Evolutionary conservation across 2,888 invertebrate genomes (phyloP), one percentile per base, ranked within the genome.

Genomic region (Tiliacea aurago): DNA sequence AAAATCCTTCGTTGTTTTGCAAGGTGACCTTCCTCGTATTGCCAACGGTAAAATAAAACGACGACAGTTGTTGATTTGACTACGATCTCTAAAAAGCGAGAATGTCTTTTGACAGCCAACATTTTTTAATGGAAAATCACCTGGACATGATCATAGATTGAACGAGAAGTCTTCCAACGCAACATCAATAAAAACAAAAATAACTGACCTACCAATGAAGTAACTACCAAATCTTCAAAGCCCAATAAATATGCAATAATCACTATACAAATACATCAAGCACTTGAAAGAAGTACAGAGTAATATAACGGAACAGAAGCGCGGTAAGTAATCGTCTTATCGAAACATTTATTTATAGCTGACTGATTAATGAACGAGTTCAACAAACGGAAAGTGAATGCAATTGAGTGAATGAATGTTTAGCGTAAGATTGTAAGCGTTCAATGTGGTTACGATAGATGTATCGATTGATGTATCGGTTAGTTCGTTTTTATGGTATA

Each of bases 331-430:
- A 70, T 15, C 33, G 63, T 49, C 58, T 81, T 86, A 87, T 83
- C 79, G 41, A 59, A 78, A 55, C 56, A 59, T 73, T 77, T 86
- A 85, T 86, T 84, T 80, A 87, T 86, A 72, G 79, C 58, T 63
- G 81, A 75, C 74, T 80, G 86, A 85, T 81, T 81, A 81, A 79
- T 81, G 81, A 78, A 59, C 45, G 72, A 79, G 85, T 81, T 80
- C 86, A 86, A 78, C 67, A 72, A 67, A 87, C 87, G 81, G 75
- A 83, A 75, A 76, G 71, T 68, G 78, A 80, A 71, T 78, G 70
- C 81, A 69, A 70, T 75, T 80, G 75, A 82, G 63, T 76, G 83
- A 78, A 76, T 72, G 67, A 79, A 80, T 83, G 76, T 58, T 84
- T 61, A 64, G 62, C 61, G 73, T 72, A 78, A 69, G 63, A 59